These are phyloP conservation scores for Apotomis turbidana DNA, from an alignment of 2,888 invertebrate species.

Conservation along the genomic window DNA sequence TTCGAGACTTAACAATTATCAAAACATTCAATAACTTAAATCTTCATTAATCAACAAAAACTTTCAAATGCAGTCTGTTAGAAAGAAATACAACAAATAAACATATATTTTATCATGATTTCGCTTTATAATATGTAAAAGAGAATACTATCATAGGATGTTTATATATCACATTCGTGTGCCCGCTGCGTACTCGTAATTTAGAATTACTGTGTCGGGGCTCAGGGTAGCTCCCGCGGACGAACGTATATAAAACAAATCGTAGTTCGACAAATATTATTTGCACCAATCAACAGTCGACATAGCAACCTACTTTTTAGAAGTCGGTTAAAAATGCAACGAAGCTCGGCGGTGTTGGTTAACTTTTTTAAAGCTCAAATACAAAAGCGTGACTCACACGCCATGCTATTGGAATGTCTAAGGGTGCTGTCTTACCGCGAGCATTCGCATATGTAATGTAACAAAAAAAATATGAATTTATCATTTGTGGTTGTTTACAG, in stretches of 20 bases:
- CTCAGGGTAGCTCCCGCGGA: conserved; percentile 62
- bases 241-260: conserved; percentile 59
- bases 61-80: conserved; percentile 45
- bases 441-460: no score
- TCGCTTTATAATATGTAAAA: conserved; percentile 35
- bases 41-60: conserved; percentile 44
- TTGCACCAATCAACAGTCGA: conserved; percentile 2
- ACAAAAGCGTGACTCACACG: no score
- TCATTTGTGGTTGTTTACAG: no score
- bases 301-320: no score
- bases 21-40: conserved; percentile 43
- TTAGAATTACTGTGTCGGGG: conserved; percentile 50
- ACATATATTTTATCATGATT: conserved; percentile 42
- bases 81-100: conserved; percentile 40
- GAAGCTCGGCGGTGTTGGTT: no score
- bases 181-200: conserved; percentile 48
- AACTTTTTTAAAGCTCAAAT: no score
- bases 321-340: no score
- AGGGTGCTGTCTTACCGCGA: no score
- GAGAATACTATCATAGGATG: conserved; percentile 19
- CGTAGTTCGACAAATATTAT: conserved; percentile 43
- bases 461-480: no score
- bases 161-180: conserved; percentile 33
- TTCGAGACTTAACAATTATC: conserved; percentile 41
- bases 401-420: no score